phyloP scores from a whole-genome alignment of 2,888 invertebrate genomes.

The Plebejus anna region DNA sequence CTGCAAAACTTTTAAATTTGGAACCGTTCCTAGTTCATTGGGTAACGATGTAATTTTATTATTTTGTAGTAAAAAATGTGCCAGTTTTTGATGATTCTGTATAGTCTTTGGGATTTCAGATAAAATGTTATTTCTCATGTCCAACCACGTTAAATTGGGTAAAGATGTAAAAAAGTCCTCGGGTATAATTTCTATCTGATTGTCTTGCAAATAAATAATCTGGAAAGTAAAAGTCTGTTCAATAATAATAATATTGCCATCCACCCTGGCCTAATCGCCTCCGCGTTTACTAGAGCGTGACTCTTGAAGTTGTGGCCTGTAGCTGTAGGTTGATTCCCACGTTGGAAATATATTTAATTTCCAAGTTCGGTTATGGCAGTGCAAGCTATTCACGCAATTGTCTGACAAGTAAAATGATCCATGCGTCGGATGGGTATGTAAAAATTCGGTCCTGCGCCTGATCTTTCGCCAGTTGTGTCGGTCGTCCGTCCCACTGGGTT shows the following conservation, averaged over 20 bases:
- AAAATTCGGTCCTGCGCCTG: no score
- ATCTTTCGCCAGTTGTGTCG: no score
- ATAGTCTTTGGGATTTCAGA: conserved; percentile 77
- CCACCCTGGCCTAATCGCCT: no score
- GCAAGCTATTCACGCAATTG: no score
- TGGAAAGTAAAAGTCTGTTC: conserved; percentile 45
- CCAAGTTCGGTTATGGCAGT: no score
- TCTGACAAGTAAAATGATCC: no score
- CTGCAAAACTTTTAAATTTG: conserved; percentile 81
- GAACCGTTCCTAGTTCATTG: conserved; percentile 81
- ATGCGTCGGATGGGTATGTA: no score
- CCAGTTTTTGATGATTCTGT: conserved; percentile 77
- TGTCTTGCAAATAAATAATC: conserved; percentile 74
- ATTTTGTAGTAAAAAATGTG: conserved; percentile 82
- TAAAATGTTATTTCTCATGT: conserved; percentile 82
- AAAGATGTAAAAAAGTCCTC: conserved; percentile 79
- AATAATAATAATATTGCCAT: not conserved
- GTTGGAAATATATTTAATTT: no score
- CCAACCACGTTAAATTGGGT: conserved; percentile 81
- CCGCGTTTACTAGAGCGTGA: no score
- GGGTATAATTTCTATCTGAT: conserved; percentile 74
- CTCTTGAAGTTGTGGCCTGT: no score
- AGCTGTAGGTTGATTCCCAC: no score
- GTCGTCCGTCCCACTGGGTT: no score
- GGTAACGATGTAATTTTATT: conserved; percentile 81